Evolutionary conservation across 2,888 invertebrate species (phyloP), one percentile per base, ranked within the genome.

Genomic region (Apodemia mormo): DNA sequence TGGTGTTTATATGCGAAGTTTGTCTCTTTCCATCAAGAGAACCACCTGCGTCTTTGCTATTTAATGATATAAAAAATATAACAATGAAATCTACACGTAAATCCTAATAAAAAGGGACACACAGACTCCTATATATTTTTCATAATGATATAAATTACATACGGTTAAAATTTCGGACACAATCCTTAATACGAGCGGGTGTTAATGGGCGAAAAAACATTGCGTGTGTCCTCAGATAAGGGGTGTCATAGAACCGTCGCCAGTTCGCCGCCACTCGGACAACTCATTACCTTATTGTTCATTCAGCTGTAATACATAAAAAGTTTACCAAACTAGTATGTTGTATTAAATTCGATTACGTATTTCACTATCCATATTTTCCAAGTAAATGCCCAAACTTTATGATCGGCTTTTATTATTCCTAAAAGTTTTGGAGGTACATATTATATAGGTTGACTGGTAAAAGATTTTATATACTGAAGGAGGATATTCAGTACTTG

Each of bases 261-360:
- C 89, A 81, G 76, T 80, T 81, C 85, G 87, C 82, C 79, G 77
- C 79, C 80, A 79, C 78, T 80, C 82, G 81, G 85, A 86, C 85
- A 83, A 82, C 81, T 85, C 87, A 86, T 91, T 90, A 90, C 87
- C 86, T 89, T 87, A 90, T 89, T 90, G 90, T 86, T 83, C 86
- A 85, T 82, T 86, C 86, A 79, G 82, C 84, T 82, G 80, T 80
- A 79, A 79, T 79, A 77, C 73, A 85, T 83, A 82, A 86, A 87
- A 78, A 77, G 72, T 68, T 74, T 74, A 69, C 52, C 33, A 14
- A 8, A 29, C 43, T 54, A 33, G 30, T 30, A 33, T 61, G 12
- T 30, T 33, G 33, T 33, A 33, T 61, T 4, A 61, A 61, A 61
- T 33, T 52, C 30, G 61, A 58, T 58, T 52, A n/a, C 52, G 52